Conservation (phyloP, 2,113 vertebrate species). For the Propithecus coquereli region DNA sequence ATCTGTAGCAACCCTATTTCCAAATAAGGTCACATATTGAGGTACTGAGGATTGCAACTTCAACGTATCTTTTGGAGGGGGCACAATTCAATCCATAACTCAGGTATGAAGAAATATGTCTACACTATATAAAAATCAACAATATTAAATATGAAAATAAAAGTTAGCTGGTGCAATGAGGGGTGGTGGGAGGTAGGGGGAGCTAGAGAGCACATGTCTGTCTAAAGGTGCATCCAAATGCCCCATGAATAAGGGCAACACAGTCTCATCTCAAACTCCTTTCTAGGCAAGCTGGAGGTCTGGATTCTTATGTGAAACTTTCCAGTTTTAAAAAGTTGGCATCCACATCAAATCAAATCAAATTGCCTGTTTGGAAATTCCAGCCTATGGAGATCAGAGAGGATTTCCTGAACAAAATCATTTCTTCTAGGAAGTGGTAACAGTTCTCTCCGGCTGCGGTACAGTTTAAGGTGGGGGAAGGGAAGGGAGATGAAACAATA, state of each 20-base stretch:
- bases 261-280: background rate
- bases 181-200: fast-evolving
- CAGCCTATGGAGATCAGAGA: background rate
- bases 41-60: no score
- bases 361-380: background rate
- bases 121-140: background rate
- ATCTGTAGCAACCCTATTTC: background rate
- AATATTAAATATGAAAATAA: background rate
- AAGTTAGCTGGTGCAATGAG: background rate
- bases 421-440: background rate
- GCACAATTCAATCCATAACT: background rate
- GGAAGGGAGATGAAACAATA: background rate
- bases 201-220: fast-evolving
- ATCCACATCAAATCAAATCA: background rate
- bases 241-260: background rate
- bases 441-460: background rate
- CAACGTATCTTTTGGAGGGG: background rate
- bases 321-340: background rate
- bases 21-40: background rate
- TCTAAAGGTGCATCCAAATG: fast-evolving
- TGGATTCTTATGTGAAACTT: background rate
- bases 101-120: background rate
- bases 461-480: background rate
- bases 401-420: background rate
- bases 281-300: background rate